Conservation (phyloP, 2,888 invertebrate species). For the Lepidochrysops patricia region DNA sequence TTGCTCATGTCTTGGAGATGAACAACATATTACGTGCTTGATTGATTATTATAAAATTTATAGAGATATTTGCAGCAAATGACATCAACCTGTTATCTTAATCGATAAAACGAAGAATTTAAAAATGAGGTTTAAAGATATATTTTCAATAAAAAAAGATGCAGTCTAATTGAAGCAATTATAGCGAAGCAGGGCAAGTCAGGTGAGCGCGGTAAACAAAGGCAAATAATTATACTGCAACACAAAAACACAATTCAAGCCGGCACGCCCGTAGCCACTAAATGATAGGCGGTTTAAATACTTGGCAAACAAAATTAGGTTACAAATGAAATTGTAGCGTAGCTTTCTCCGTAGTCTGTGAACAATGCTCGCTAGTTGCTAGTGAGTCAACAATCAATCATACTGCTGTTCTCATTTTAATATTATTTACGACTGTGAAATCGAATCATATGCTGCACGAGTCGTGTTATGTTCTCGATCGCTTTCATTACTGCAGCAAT, state of each 20-base stretch:
- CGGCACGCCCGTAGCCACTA: slow-evolving; percentile 5
- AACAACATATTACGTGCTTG: background rate
- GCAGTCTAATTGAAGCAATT: background rate
- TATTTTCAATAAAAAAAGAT: no score
- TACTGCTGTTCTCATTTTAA: slow-evolving; percentile 10
- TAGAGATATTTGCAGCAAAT: background rate
- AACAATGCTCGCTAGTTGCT: slow-evolving; percentile 11
- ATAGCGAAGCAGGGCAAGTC: background rate
- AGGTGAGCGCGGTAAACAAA: slow-evolving; percentile 1
- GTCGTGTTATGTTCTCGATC: slow-evolving; percentile 2
- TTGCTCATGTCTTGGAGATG: background rate
- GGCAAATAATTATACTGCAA: slow-evolving; percentile 9
- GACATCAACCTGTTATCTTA: background rate
- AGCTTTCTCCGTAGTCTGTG: slow-evolving; percentile 11
- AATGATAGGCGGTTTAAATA: slow-evolving; percentile 10
- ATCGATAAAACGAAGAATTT: background rate
- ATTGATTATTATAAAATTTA: background rate
- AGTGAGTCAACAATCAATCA: slow-evolving; percentile 7
- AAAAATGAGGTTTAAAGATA: background rate
- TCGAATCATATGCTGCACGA: slow-evolving; percentile 1
- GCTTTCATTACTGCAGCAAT: background rate
- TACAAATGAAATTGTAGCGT: slow-evolving; percentile 13
- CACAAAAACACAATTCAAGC: slow-evolving; percentile 5
- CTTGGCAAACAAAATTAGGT: slow-evolving; percentile 14
- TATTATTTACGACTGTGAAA: slow-evolving; percentile 12